Percentiles rank a stretch among this genome's conserved stretches.
These are phyloP conservation scores for Nettapus auritus DNA, from an alignment of 2,113 vertebrate genomes.

Conservation along the genomic window DNA sequence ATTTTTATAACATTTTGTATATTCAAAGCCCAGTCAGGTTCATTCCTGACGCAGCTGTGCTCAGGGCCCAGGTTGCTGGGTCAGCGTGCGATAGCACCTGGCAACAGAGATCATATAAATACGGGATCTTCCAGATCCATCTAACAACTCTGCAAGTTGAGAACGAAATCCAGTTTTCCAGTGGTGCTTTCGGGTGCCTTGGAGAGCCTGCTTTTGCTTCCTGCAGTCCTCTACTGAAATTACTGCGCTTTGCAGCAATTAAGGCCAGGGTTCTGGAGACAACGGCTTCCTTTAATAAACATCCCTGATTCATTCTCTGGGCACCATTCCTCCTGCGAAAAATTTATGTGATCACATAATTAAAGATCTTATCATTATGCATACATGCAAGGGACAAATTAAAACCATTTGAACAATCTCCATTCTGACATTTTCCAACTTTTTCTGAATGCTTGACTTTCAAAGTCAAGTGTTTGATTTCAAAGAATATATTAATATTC, in stretches of 20 bases:
- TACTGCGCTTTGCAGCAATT: background rate
- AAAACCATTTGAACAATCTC: slow-evolving; percentile 25
- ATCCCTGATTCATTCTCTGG: slow-evolving; percentile 21
- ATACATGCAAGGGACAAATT: slow-evolving; percentile 40
- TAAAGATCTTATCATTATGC: slow-evolving; percentile 45
- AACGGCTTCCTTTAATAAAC: slow-evolving; percentile 49
- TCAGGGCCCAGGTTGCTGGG: background rate
- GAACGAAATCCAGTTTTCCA: background rate
- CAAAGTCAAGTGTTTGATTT: slow-evolving; percentile 29
- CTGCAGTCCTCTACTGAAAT: slow-evolving; percentile 1
- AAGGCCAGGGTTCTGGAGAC: slow-evolving; percentile 35
- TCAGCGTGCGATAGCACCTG: background rate
- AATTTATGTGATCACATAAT: slow-evolving; percentile 57
- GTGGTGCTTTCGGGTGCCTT: background rate
- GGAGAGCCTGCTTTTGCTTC: background rate
- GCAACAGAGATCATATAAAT: background rate
- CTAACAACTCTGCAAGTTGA: background rate
- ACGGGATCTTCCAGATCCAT: background rate
- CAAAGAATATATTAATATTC: slow-evolving; percentile 12
- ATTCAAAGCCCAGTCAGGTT: background rate
- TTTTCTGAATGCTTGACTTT: background rate
- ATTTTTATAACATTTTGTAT: background rate
- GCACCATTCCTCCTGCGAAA: slow-evolving; percentile 29
- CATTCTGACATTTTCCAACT: background rate
- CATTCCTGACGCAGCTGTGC: background rate